A percentile compares a stretch with the other conserved stretches of the same genome.
Conservation (phyloP, 2,888 invertebrate species). For the Pandemis corylana region DNA sequence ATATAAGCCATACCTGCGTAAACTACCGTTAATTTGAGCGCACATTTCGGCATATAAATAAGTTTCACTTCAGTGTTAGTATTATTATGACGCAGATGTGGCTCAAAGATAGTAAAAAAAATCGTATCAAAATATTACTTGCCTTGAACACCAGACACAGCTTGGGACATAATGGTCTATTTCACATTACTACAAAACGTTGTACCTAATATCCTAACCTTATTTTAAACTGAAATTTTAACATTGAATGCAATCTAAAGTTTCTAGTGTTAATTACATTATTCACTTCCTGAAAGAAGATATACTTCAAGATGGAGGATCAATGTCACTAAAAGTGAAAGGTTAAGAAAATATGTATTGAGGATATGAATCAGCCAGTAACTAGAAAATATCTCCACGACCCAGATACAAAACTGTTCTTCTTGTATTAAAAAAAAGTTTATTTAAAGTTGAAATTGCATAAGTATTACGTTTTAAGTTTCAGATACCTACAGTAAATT, state of each 20-base stretch:
- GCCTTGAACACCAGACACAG: slow-evolving; percentile 4
- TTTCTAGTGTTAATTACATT: slow-evolving; percentile 11
- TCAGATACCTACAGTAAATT: neutral
- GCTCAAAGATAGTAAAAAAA: neutral
- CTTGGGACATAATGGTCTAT: slow-evolving; percentile 4
- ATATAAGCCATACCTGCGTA: too few species aligned
- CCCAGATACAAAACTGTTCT: neutral
- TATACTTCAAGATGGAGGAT: slow-evolving; percentile 7
- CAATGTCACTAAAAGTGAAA: slow-evolving; percentile 11
- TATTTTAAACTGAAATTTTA: slow-evolving; percentile 18
- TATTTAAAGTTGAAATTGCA: neutral
- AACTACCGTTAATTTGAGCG: neutral
- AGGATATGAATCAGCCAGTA: slow-evolving; percentile 9
- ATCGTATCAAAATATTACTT: neutral
- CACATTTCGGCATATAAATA: neutral
- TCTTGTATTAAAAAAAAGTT: neutral
- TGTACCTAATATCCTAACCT: slow-evolving; percentile 4
- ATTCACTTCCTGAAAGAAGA: slow-evolving; percentile 9
- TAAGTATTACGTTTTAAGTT: too few species aligned
- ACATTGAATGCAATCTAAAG: slow-evolving; percentile 10
- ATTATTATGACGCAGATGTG: neutral
- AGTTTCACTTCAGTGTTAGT: neutral
- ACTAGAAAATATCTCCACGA: neutral
- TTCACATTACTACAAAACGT: slow-evolving; percentile 2
- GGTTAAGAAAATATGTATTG: neutral